Evolutionary conservation across 2,888 invertebrate genomes (phyloP).

Genomic region (Eupithecia vulgata): DNA sequence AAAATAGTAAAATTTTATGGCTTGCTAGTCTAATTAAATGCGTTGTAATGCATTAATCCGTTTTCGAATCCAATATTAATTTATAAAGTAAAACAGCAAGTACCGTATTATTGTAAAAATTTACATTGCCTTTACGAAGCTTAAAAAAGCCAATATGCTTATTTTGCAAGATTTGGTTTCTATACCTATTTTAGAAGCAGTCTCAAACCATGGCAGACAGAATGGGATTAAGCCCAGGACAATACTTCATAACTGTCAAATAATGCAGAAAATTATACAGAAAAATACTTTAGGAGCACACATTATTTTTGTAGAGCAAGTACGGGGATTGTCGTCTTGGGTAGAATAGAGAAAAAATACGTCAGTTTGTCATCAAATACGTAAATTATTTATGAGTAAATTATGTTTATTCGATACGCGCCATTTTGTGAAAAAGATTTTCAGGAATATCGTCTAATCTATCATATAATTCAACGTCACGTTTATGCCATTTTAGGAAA

Average conservation of each 20-base stretch:
- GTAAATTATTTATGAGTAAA: too few species aligned
- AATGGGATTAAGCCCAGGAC: not conserved
- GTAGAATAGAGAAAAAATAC: too few species aligned
- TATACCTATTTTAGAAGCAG: not conserved
- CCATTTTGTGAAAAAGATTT: too few species aligned
- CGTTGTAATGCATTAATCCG: conserved; percentile 28
- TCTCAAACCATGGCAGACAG: conserved; percentile 5
- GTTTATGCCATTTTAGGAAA: too few species aligned
- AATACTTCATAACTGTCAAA: not conserved
- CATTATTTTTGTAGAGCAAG: not conserved
- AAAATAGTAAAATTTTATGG: conserved; percentile 12
- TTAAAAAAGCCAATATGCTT: not conserved
- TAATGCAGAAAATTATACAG: not conserved
- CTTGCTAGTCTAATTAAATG: conserved; percentile 32
- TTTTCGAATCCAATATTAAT: conserved; percentile 6
- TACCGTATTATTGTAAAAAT: not conserved
- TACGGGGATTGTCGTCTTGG: too few species aligned
- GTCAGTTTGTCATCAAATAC: too few species aligned
- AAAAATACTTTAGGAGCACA: not conserved
- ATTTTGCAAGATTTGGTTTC: not conserved
- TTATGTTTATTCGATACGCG: too few species aligned
- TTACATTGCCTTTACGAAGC: not conserved
- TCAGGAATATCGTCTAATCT: too few species aligned
- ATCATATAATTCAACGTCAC: too few species aligned
- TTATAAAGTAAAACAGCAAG: not conserved